Base-by-base conservation (phyloP, 2,113 vertebrate species). In the Gasterosteus aculeatus region DNA sequence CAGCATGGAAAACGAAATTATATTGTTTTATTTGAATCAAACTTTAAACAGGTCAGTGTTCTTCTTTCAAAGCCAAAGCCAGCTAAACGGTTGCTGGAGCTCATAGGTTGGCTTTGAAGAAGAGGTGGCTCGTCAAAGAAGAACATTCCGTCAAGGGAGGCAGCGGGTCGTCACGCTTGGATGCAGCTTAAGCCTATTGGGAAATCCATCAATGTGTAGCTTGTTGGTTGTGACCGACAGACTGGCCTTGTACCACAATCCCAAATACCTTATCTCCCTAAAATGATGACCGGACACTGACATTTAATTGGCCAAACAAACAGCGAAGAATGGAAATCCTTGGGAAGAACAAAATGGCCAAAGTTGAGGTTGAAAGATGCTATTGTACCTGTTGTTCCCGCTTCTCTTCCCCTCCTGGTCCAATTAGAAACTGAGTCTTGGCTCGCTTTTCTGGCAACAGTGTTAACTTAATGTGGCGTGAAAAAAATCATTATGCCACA, bases 391-490 rank as follows among this genome's bases (percentile, higher is more conserved):
- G 69, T 70, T 85, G 64, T 49, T 82, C 56, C 63, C 49, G 51
- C 26, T 49, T 83, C 75, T 60, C 64, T 78, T 31, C 11, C 78
- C 73, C 66, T 75, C 29, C 72, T 53, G 77, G 75, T 85, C 91
- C 93, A 95, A 94, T 95, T 94, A 95, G 91, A 92, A 90, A 89
- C 85, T 65, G 89, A 92, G 93, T 93, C 89, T 89, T 92, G 89
- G 93, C 88, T 91, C 44, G 82, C 86, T 88, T 82, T 54, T 87
- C 92, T 94, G 92, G 71, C 90, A 59, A 87, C 90, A 90, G 93
- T 95, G 93, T 94, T 95, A 93, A 95, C 91, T 94, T 95, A 95
- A 96, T 95, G 94, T 88, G 86, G 92, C 89, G 85, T 95, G 94
- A 92, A 96, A 93, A 26, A 88, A 95, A 94, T 94, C 94, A 95